Percentiles rank a stretch among this genome's conserved stretches.
Conservation (phyloP, 2,113 vertebrate species). For the Oplegnathus fasciatus region DNA sequence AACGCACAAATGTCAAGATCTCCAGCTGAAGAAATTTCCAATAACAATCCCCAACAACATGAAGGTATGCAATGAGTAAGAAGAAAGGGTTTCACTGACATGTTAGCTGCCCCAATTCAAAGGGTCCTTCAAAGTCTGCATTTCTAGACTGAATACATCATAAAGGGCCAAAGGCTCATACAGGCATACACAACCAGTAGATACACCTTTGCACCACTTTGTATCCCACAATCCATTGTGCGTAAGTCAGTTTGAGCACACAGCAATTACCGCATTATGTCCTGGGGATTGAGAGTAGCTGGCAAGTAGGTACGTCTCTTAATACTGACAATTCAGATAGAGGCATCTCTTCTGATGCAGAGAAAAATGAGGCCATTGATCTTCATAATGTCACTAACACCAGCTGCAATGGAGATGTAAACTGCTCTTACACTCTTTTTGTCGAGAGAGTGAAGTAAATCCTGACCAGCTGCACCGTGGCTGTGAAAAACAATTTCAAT, state of each 20-base stretch:
- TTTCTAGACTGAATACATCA: background rate
- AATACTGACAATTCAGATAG: constrained; percentile 29
- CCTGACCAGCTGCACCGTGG: constrained; percentile 9
- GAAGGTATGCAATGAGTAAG: constrained; percentile 26
- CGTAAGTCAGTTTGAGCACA: background rate
- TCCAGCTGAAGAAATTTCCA: constrained; percentile 21
- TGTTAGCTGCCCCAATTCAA: background rate
- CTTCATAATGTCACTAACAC: constrained; percentile 42
- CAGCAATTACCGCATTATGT: constrained; percentile 4
- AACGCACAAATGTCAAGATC: constrained; percentile 31
- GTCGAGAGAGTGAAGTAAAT: constrained; percentile 27
- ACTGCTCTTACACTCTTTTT: background rate
- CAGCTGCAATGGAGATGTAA: constrained; percentile 32
- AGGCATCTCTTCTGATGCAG: constrained; percentile 11
- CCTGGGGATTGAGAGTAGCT: constrained; percentile 14
- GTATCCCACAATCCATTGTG: background rate
- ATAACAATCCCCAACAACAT: background rate
- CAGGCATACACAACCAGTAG: background rate
- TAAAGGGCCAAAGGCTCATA: background rate
- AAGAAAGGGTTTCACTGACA: background rate
- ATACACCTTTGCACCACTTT: background rate
- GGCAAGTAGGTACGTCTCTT: constrained; percentile 13
- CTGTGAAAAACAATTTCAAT: constrained; percentile 23
- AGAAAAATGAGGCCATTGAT: constrained; percentile 25
- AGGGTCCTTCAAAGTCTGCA: background rate